Percentiles rank a stretch among this genome's conserved stretches.
These are phyloP conservation scores for Drosophila ochracea DNA, from an alignment of 2,888 invertebrate genomes.

Conservation along the genomic window DNA sequence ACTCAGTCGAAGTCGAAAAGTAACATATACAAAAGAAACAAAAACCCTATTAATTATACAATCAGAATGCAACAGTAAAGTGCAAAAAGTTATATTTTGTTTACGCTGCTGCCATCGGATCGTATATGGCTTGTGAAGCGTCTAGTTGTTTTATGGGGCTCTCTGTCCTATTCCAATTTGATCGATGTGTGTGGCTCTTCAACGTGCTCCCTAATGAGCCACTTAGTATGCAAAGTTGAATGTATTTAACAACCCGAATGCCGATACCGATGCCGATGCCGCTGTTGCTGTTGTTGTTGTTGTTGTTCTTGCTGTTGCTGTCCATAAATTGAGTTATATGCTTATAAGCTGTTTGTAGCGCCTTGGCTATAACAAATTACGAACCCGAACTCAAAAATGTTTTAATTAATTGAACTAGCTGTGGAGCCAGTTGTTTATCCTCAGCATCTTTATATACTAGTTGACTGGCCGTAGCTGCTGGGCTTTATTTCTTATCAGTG, in stretches of 20 bases:
- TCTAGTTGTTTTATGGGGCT: constrained; percentile 58
- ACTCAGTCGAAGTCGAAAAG: constrained; percentile 23
- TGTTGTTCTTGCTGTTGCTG: constrained; percentile 21
- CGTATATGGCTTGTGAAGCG: constrained; percentile 47
- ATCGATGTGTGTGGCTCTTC: constrained; percentile 66
- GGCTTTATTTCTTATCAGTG: constrained; percentile 23
- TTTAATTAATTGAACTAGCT: constrained; percentile 65
- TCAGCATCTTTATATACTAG: constrained; percentile 67
- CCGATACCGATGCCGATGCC: not conserved
- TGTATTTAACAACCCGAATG: constrained; percentile 39
- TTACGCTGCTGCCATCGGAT: constrained; percentile 44
- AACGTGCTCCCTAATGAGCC: constrained; percentile 68
- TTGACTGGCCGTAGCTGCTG: constrained; percentile 7
- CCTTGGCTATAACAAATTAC: constrained; percentile 47
- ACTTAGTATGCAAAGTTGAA: constrained; percentile 69
- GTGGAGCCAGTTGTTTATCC: constrained; percentile 36
- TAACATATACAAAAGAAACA: not conserved
- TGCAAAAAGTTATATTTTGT: constrained; percentile 60
- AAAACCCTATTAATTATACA: constrained; percentile 56
- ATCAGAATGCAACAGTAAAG: constrained; percentile 67
- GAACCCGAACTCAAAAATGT: constrained; percentile 24
- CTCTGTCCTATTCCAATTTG: constrained; percentile 12
- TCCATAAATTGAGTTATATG: constrained; percentile 55
- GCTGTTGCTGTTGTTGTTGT: constrained; percentile 31
- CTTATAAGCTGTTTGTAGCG: constrained; percentile 31